Evolutionary conservation across 2,113 vertebrate genomes (phyloP).

Genomic region (Anhinga anhinga): DNA sequence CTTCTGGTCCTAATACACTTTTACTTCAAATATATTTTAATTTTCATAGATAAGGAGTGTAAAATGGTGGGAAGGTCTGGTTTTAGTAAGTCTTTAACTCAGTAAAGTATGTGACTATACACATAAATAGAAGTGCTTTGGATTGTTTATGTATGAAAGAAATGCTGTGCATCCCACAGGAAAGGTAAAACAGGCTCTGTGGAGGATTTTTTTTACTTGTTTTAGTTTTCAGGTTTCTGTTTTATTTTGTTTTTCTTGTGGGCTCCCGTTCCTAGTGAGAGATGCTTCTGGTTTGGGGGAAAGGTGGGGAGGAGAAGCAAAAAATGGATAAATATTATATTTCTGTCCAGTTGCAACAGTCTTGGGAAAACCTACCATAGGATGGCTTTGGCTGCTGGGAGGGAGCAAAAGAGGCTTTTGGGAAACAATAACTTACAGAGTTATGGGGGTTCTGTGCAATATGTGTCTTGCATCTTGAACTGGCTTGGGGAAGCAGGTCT

Average conservation of each 20-base stretch:
- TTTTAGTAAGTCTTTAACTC: background rate
- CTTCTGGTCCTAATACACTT: background rate
- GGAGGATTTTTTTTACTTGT: background rate
- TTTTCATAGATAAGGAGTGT: background rate
- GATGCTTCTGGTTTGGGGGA: background rate
- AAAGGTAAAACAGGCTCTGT: background rate
- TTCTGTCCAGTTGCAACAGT: background rate
- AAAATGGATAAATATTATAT: background rate
- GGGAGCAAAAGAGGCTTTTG: background rate
- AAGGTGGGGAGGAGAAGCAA: background rate
- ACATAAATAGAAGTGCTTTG: background rate
- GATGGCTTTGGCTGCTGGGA: background rate
- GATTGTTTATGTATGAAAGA: background rate
- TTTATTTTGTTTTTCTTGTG: background rate
- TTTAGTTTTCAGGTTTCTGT: background rate
- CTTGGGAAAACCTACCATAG: background rate
- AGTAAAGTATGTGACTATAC: background rate
- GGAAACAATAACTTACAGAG: background rate
- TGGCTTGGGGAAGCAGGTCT: background rate
- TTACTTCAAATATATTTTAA: background rate
- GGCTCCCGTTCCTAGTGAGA: background rate
- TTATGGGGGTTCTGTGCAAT: background rate
- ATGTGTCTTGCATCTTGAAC: background rate
- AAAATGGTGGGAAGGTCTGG: background rate
- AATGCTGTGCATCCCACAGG: background rate